Conservation (phyloP, 2,113 vertebrate genomes). For the Gobius niger region DNA sequence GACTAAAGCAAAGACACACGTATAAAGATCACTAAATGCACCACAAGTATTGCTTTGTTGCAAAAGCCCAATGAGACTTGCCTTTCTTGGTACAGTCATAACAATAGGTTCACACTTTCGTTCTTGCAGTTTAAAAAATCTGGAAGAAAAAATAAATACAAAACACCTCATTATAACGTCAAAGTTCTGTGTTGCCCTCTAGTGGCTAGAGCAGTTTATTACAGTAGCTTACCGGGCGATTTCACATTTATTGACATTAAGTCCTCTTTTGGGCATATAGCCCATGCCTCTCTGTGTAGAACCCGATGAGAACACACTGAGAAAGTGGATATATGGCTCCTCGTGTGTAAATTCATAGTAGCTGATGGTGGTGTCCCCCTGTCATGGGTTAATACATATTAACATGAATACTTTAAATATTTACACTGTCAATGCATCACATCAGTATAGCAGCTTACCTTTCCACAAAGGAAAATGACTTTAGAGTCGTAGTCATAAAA, state of each 20-base stretch:
- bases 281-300: slow-evolving; percentile 98
- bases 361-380: slow-evolving; percentile 98
- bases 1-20: slow-evolving; percentile 76
- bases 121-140: slow-evolving; percentile 97
- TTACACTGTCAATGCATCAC: neutral
- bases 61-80: slow-evolving; percentile 65
- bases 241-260: slow-evolving; percentile 98
- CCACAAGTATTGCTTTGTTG: neutral
- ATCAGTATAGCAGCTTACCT: slow-evolving; percentile 73
- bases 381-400: slow-evolving; percentile 17
- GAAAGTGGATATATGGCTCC: slow-evolving; percentile 93
- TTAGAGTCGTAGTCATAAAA: slow-evolving; percentile 95
- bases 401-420: neutral
- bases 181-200: slow-evolving; percentile 52
- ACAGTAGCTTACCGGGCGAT: slow-evolving; percentile 85
- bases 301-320: slow-evolving; percentile 92
- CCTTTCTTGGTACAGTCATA: slow-evolving; percentile 98
- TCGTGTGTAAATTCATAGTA: slow-evolving; percentile 98
- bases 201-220: slow-evolving; percentile 37
- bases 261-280: slow-evolving; percentile 95
- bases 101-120: slow-evolving; percentile 96
- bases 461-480: slow-evolving; percentile 94
- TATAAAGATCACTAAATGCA: neutral
- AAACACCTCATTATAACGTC: slow-evolving; percentile 15
- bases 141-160: slow-evolving; percentile 58